A percentile compares a stretch with the other conserved stretches of the same genome.
Conservation (phyloP, 2,797 vertebrate genomes). For the Cynopterus sphinx region DNA sequence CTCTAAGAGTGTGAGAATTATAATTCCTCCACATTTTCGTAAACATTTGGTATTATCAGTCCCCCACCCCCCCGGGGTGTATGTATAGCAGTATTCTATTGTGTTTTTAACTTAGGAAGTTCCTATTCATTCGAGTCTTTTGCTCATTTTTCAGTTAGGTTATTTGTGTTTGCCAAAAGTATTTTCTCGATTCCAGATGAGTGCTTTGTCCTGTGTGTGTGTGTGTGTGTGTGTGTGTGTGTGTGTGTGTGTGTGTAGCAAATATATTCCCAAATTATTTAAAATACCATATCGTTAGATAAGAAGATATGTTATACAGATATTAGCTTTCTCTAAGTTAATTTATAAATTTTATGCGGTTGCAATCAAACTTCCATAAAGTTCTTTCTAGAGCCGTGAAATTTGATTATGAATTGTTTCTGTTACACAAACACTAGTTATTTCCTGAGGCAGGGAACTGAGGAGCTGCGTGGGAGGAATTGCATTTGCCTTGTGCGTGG, state of each 20-base stretch:
- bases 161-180: neutral
- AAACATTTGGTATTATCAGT: neutral
- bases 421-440: neutral
- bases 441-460: neutral
- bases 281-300: neutral
- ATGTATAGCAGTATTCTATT: neutral
- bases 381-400: neutral
- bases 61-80: too few species aligned
- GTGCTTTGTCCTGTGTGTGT: neutral
- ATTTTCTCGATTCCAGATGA: neutral
- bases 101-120: neutral
- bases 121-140: neutral
- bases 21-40: neutral
- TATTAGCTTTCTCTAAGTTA: neutral
- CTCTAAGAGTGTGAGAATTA: neutral
- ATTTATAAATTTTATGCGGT: neutral
- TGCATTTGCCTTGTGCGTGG: neutral
- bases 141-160: constrained; percentile 1
- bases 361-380: neutral
- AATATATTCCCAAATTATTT: neutral
- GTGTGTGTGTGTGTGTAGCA: neutral
- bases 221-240: neutral
- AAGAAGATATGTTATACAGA: neutral
- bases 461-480: neutral
- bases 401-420: neutral